Base-by-base conservation (phyloP, 2,113 vertebrate species). In the Mastomys natalensis region DNA sequence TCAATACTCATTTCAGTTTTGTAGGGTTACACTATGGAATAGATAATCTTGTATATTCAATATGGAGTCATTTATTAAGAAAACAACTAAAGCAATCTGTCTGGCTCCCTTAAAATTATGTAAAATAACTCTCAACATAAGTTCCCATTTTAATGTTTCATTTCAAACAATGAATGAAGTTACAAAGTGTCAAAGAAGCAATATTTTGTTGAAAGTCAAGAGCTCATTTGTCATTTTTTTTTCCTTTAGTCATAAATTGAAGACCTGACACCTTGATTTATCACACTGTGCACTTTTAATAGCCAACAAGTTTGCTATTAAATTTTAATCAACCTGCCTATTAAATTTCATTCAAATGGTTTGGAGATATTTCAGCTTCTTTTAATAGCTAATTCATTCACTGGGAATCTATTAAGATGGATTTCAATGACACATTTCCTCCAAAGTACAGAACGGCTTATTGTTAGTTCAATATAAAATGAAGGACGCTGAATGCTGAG, bases 241-340 rank as follows among this genome's bases (percentile, higher is more conserved):
- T 29, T n/a, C n/a, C 84, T 95, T 37, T 92, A 97, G 48, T 90
- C 95, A 96, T 94, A 96, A 97, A 98, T 34, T 26, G 96, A 98
- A 37, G 87, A 89, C 86, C 88, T 96, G 98, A 97, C 53, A 87
- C 96, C 97, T 96, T 98, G 97, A 98, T 98, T 98, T 98, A 98
- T 98, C 0, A 91, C 97, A 96, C 85, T 97, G 62, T 96, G 94
- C 95, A 97, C 95, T 98, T 98, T 92, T 97, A 98, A 98, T 91
- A 98, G 98, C 96, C 98, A 98, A 98, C 97, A 98, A 98, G 97
- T 98, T 98, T 98, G 97, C 98, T 98, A 98, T 98, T 99, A 98
- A 98, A 98, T 98, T 98, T 98, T 98, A 98, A 98, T 98, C 98
- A 98, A 98, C 94, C 93, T 98, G 96, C 96, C 97, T 98, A 98